Evolutionary conservation across 1,140 invertebrate species (phyloP).

Genomic region (Atta cephalotes): DNA sequence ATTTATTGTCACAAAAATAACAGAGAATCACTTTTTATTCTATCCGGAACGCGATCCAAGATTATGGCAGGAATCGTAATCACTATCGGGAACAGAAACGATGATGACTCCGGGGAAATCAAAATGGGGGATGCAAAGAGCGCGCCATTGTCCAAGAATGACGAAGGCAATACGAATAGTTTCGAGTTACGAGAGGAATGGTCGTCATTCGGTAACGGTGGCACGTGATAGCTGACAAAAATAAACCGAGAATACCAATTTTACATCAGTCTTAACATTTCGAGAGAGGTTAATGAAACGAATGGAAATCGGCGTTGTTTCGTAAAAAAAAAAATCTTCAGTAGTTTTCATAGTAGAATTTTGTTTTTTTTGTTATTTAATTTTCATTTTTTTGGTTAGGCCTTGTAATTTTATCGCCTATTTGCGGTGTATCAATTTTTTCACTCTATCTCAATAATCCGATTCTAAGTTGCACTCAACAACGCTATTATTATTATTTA

Average conservation of each 20-base stretch:
- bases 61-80: conserved; percentile 27
- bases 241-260: conserved; percentile 31
- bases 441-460: too few species aligned
- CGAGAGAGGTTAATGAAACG: neutral
- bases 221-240: neutral
- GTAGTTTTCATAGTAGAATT: neutral
- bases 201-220: conserved; percentile 20
- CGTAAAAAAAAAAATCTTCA: neutral
- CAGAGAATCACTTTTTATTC: neutral
- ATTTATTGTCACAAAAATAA: conserved; percentile 42
- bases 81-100: conserved; percentile 47
- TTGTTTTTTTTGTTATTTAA: too few species aligned
- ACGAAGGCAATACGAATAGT: conserved; percentile 30
- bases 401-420: too few species aligned
- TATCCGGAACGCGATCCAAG: neutral
- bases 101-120: conserved; percentile 64
- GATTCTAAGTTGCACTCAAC: too few species aligned
- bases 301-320: neutral
- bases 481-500: too few species aligned
- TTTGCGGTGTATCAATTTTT: too few species aligned
- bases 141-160: conserved; percentile 19
- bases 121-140: conserved; percentile 37
- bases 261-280: conserved; percentile 36
- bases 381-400: too few species aligned
- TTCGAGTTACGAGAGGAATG: conserved; percentile 37